Base-by-base conservation (phyloP, 2,113 vertebrate genomes). In the Mellivora capensis region DNA sequence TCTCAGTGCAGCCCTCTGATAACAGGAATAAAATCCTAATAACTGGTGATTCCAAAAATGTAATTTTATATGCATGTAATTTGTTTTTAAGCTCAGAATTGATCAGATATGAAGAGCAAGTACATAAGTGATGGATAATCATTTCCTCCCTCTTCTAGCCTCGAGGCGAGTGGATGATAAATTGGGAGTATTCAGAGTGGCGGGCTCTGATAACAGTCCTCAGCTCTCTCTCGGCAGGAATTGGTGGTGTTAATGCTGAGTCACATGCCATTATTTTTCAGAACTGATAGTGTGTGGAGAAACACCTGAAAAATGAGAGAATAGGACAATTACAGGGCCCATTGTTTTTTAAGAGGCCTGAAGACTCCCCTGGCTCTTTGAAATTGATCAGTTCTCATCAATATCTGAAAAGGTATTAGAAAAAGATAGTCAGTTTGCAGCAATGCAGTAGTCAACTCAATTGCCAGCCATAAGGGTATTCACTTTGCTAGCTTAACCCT, bases 221-320 rank as follows among this genome's bases (percentile, higher is more conserved):
- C 47, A 69, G 77, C 72, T 21, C 67, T 71, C 2, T 34, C 67
- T 85, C 1, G 0, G 42, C 52, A 72, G 49, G 62, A 94, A 67
- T 39, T 39, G 34, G 29, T 77, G 37, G 6, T 29, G 1, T 81
- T 44, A 59, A n/a, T 59, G 71, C 81, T 88, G 57, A 77, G 62
- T 88, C 64, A 64, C 54, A 86, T 71, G 57, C 84, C 95, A 81
- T 94, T 96, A 86, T 90, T 90, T 97, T 96, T 94, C 88, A 44
- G 54, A 81, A 69, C 27, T 52, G 76, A 95, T 44, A 74, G 62
- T 29, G 52, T 69, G 42, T 10, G 72, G 86, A 93, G 25, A 93
- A 90, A 74, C 47, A 64, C 23, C 69, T 59, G 37, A 42, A 71
- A 74, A 87, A 71, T 80, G 31, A 85, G 17, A 20, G 72, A 71